Base-by-base conservation (phyloP, 2,888 invertebrate genomes). In the Blomia tropicalis region DNA sequence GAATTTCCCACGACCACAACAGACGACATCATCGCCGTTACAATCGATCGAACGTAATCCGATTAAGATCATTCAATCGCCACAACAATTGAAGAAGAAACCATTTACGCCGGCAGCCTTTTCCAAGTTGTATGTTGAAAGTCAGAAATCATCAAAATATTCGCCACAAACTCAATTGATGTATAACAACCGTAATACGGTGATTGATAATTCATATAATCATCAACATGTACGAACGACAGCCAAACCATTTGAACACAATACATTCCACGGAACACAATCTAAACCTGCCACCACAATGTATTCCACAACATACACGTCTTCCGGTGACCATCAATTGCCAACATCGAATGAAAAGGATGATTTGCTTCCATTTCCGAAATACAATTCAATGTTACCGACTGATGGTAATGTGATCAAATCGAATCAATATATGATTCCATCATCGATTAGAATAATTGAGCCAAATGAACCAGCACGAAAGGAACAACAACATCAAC, bases 21-120 rank as follows among this genome's bases (percentile, higher is more conserved):
- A n/a, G n/a, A 41, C 41, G 41, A 41, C 41, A n/a, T 17, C 41
- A n/a, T n/a, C n/a, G n/a, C n/a, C n/a, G n/a, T n/a, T n/a, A n/a
- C n/a, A n/a, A n/a, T 17, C 14, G 14, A 41, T 17, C 14, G 41
- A 41, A n/a, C 14, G n/a, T n/a, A 11, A 47, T 27, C 29, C 56
- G 19, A 31, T 14, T 14, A 27, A 7, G 19, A n/a, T n/a, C 23
- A 27, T 14, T 19, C 29, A 14, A 36, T 32, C 29, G 29, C 7
- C 31, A 11, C 31, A 2, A 31, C 36, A 5, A 19, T 14, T 14
- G 14, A 14, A 5, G n/a, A 5, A 31, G 4, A 4, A 4, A n/a
- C 4, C 56, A 36, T 56, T 56, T 36, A 56, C 56, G 23, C 56
- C 56, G 31, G 56, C 56, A 2, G n/a, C 56, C 17, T 56, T 56